phyloP scores from a whole-genome alignment of 2,797 vertebrate genomes.

The Lacerta viridis region DNA sequence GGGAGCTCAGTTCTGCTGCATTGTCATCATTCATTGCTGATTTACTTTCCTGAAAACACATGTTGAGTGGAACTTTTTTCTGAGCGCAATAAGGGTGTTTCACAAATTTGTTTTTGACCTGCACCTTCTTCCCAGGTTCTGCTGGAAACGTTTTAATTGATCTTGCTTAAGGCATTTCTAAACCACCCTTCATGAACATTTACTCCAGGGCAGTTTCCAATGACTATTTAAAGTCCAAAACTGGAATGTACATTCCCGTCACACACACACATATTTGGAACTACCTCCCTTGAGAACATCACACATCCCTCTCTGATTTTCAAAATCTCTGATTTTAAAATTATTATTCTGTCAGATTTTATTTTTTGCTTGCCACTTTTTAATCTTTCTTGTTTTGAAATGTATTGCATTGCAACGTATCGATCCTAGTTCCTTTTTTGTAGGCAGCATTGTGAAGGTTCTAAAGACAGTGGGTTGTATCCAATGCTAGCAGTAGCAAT shows the following conservation, averaged over 20 bases:
- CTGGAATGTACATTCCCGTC: background rate
- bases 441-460: too few species aligned
- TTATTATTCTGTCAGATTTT: background rate
- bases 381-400: background rate
- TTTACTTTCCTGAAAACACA: conserved; percentile 59
- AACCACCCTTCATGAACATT: background rate
- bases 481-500: too few species aligned
- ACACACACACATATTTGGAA: too few species aligned
- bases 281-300: too few species aligned
- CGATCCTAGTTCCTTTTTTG: too few species aligned
- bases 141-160: background rate
- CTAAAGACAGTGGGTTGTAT: too few species aligned
- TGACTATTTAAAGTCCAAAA: background rate
- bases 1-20: conserved; percentile 62
- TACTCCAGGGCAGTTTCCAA: background rate
- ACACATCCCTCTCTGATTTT: too few species aligned
- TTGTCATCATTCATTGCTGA: conserved; percentile 67
- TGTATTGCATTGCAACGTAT: too few species aligned
- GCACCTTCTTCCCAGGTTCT: background rate
- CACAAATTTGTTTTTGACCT: background rate
- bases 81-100: conserved; percentile 30
- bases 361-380: background rate
- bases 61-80: conserved; percentile 58
- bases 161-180: background rate
- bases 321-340: too few species aligned